Evolutionary conservation across 2,797 vertebrate genomes (phyloP).

Genomic region (Pseudomugil gertrudae): DNA sequence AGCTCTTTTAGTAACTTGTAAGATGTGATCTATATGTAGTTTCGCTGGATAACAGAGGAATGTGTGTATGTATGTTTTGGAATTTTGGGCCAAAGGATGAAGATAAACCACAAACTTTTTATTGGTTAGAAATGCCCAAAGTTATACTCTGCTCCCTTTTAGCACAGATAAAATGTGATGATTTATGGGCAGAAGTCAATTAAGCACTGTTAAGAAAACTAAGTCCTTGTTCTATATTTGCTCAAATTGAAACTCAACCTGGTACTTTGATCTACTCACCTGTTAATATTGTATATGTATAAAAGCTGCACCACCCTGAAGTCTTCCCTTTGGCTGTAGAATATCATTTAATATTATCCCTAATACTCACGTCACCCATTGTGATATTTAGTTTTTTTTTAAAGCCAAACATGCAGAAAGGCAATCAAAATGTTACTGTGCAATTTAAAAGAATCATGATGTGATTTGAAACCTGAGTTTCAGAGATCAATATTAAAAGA

Average conservation of each 20-base stretch:
- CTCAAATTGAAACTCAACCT: neutral
- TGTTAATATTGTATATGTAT: neutral
- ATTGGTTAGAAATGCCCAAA: constrained; percentile 53
- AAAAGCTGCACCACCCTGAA: neutral
- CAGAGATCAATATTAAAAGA: neutral
- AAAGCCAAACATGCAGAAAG: neutral
- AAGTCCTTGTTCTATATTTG: no score
- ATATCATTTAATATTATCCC: neutral
- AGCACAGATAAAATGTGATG: constrained; percentile 36
- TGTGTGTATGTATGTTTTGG: neutral
- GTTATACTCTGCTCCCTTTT: constrained; percentile 47
- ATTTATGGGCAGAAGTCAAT: constrained; percentile 20
- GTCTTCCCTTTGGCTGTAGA: neutral
- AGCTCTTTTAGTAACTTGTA: constrained; percentile 49
- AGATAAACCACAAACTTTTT: constrained; percentile 49
- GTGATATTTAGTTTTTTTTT: neutral
- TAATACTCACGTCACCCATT: neutral
- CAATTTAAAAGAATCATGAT: neutral
- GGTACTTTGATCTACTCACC: neutral
- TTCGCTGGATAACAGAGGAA: constrained; percentile 13
- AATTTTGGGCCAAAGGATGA: constrained; percentile 41
- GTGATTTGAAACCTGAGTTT: neutral
- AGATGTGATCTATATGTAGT: constrained; percentile 42
- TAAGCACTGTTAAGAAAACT: constrained; percentile 14
- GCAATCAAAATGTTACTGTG: neutral